phyloP scores from a whole-genome alignment of 2,797 vertebrate species.

The Carapus acus region DNA sequence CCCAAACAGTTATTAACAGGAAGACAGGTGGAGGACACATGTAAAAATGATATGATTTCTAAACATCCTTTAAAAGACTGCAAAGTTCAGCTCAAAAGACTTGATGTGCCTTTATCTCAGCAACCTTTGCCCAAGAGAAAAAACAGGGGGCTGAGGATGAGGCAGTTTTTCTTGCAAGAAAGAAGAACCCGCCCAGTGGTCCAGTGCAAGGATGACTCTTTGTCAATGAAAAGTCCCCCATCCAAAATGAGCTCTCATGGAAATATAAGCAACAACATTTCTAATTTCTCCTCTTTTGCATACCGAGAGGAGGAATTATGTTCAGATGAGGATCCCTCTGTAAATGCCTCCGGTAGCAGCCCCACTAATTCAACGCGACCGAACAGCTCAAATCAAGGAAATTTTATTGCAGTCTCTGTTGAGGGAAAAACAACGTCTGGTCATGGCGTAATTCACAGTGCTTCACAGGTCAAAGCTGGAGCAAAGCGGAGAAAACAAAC shows the following conservation, averaged over 20 bases:
- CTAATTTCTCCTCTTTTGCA: no score
- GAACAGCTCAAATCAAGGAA: constrained; percentile 8
- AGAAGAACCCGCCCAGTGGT: constrained; percentile 29
- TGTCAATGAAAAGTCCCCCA: constrained; percentile 1
- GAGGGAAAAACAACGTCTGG: neutral
- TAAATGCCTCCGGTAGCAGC: neutral
- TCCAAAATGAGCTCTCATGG: neutral
- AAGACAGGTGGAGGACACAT: neutral
- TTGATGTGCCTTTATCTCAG: neutral
- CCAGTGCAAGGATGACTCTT: neutral
- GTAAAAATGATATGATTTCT: no score
- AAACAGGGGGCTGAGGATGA: constrained; percentile 49
- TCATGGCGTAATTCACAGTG: neutral
- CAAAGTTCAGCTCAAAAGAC: constrained; percentile 21
- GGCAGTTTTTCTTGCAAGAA: constrained; percentile 40
- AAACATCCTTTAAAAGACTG: constrained; percentile 25
- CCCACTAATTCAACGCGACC: neutral
- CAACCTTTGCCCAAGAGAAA: constrained; percentile 29
- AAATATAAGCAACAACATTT: neutral
- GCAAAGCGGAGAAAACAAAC: neutral
- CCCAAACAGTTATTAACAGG: neutral
- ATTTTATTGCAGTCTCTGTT: neutral
- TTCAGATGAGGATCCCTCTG: constrained; percentile 29
- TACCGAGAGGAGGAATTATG: constrained; percentile 34
- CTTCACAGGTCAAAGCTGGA: neutral